These are phyloP conservation scores for Macropodus opercularis DNA, from an alignment of 2,797 vertebrate species.

Conservation along the genomic window DNA sequence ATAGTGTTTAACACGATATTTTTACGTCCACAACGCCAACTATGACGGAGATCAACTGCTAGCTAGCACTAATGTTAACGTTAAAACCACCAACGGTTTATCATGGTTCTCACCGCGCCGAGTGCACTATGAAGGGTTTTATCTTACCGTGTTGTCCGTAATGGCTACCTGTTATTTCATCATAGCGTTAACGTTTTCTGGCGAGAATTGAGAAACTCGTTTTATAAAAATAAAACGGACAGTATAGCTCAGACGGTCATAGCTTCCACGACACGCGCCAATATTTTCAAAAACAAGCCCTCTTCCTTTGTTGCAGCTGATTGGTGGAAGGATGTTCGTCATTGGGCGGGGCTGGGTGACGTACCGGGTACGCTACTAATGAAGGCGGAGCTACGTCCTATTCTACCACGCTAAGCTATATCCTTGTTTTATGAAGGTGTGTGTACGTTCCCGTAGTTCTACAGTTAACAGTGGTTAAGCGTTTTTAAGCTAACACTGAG, in stretches of 20 bases:
- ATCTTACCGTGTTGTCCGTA: conserved; percentile 58
- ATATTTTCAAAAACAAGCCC: conserved; percentile 81
- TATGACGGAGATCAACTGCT: neutral
- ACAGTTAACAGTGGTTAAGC: no score
- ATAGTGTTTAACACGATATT: neutral
- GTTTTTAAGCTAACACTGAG: neutral
- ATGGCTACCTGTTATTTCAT: conserved; percentile 1
- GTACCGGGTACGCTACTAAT: neutral
- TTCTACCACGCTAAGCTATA: conserved; percentile 60
- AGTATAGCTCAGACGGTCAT: neutral
- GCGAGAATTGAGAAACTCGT: neutral
- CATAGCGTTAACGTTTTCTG: neutral
- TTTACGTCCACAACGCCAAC: neutral
- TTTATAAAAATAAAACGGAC: neutral
- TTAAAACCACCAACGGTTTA: conserved; percentile 14
- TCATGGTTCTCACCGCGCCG: neutral
- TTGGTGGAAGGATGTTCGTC: conserved; percentile 56
- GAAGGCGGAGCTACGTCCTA: conserved; percentile 43
- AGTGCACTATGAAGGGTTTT: neutral
- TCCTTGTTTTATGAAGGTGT: neutral
- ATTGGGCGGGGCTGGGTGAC: conserved; percentile 31
- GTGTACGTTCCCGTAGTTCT: neutral
- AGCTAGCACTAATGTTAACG: conserved; percentile 11
- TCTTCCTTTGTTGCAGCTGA: conserved; percentile 55
- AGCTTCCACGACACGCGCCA: conserved; percentile 65